A percentile compares a stretch with the other conserved stretches of the same genome.
These are phyloP conservation scores for Dryomyza anilis DNA, from an alignment of 2,888 invertebrate genomes.

Conservation along the genomic window DNA sequence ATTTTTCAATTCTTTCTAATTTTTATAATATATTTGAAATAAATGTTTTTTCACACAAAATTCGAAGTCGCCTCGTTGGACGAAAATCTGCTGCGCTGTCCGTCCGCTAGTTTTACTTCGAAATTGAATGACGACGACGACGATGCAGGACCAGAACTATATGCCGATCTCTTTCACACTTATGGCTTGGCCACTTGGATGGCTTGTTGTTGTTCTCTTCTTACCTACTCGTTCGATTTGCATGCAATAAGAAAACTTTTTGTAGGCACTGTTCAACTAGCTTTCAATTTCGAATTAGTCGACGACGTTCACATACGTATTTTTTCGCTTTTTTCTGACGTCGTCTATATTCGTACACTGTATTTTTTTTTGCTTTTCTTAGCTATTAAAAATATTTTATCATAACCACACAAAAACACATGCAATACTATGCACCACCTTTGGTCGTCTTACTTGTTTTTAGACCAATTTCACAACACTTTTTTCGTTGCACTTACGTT, in stretches of 20 bases:
- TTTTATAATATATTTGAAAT: constrained; percentile 13
- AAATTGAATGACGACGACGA: constrained; percentile 1
- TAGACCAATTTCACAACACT: constrained; percentile 7
- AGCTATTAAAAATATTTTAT: constrained; percentile 14
- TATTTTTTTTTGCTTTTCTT: constrained; percentile 17
- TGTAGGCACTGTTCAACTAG: constrained; percentile 13
- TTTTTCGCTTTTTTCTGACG: not conserved
- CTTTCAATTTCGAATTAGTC: constrained; percentile 31
- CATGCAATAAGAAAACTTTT: not conserved
- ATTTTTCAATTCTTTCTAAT: constrained; percentile 12
- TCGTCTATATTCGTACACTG: not conserved
- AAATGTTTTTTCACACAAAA: constrained; percentile 27
- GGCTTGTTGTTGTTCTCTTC: not conserved
- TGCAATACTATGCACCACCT: constrained; percentile 16
- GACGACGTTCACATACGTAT: constrained; percentile 23
- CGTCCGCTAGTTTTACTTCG: constrained; percentile 27
- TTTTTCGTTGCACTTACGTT: constrained; percentile 35
- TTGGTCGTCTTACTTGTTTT: not conserved
- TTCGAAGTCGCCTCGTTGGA: constrained; percentile 37
- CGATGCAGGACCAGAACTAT: not conserved
- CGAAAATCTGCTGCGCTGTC: constrained; percentile 28
- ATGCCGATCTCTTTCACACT: constrained; percentile 21
- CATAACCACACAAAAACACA: constrained; percentile 26
- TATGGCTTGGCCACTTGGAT: too few species aligned
- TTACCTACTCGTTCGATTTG: constrained; percentile 5